Evolutionary conservation across 1,140 invertebrate genomes (phyloP), one percentile per base, ranked within the genome.

Genomic region (Drosophila setifemur): DNA sequence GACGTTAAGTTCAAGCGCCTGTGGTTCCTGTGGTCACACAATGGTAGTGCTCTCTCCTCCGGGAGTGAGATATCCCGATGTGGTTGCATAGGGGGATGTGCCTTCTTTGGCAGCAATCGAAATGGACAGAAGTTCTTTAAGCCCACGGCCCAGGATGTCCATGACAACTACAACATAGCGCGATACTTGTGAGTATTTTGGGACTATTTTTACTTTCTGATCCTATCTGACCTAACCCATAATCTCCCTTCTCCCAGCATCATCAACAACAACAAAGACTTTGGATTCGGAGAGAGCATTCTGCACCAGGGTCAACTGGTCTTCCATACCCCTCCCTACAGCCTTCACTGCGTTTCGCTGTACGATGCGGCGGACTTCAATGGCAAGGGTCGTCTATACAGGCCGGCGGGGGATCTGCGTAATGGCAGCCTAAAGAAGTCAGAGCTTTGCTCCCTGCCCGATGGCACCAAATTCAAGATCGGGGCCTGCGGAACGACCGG

Each of bases 81-180:
- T 91, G 98, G 97, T 0, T 99, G 98, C 91, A 95, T 96, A 33
- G 98, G 98, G 2, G 97, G 97, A 0, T 99, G 97, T 88, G 92
- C 92, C 9, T 99, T 99, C 91, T 99, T 99, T 90, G 98, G 97
- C 3, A 95, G 93, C 37, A 97, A 97, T 89, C 92, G 92, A 74
- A 98, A 98, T 90, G 97, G 97, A 0, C 90, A 94, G 12, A 94
- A 93, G 70, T 98, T 98, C 89, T 97, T 98, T 55, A 96, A 97
- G 82, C 96, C 96, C 0, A 95, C 93, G 72, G 92, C 93, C 18
- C 93, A 94, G 42, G 96, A 97, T 91, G 91, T 96, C 37, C 92
- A 93, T 40, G 96, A 97, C 78, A 96, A 96, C 2, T 93, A 95
- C 19, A 97, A 97, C 74, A 93, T 97, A 48, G 96, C 96, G 19